These are phyloP conservation scores for Lepisosteus osseus DNA, from an alignment of 2,113 vertebrate genomes.

Conservation along the genomic window DNA sequence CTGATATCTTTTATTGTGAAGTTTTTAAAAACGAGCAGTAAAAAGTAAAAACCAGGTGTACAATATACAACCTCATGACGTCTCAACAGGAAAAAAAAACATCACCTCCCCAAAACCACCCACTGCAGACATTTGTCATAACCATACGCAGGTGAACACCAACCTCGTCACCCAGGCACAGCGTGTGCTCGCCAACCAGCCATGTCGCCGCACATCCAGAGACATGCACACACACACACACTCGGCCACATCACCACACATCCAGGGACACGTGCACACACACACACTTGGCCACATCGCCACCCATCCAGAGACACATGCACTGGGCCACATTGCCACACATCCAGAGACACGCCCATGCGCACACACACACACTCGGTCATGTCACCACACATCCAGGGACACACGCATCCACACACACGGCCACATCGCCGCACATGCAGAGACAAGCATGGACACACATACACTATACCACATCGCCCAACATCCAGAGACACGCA, in stretches of 20 bases:
- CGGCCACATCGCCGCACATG: slow-evolving; percentile 10
- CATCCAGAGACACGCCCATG: no score
- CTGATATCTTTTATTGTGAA: slow-evolving; percentile 84
- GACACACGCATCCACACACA: not conserved
- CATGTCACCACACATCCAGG: not conserved
- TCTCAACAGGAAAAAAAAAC: slow-evolving; percentile 18
- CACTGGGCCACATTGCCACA: no score
- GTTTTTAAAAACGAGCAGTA: slow-evolving; percentile 93
- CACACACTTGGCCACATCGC: slow-evolving; percentile 15
- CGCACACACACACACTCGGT: no score
- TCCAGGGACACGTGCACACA: no score
- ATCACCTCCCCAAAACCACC: not conserved
- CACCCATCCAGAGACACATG: no score
- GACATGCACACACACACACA: not conserved
- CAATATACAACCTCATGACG: slow-evolving; percentile 60
- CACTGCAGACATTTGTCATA: slow-evolving; percentile 10
- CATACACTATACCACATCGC: slow-evolving; percentile 18
- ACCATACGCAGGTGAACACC: not conserved
- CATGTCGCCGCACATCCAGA: not conserved
- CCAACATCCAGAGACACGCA: not conserved
- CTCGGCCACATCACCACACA: not conserved
- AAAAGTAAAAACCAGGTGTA: slow-evolving; percentile 84
- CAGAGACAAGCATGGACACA: no score
- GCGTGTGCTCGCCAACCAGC: no score
- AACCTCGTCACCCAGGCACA: no score